Conservation (phyloP, 2,888 invertebrate genomes). For the Microdon myrmicae region DNA sequence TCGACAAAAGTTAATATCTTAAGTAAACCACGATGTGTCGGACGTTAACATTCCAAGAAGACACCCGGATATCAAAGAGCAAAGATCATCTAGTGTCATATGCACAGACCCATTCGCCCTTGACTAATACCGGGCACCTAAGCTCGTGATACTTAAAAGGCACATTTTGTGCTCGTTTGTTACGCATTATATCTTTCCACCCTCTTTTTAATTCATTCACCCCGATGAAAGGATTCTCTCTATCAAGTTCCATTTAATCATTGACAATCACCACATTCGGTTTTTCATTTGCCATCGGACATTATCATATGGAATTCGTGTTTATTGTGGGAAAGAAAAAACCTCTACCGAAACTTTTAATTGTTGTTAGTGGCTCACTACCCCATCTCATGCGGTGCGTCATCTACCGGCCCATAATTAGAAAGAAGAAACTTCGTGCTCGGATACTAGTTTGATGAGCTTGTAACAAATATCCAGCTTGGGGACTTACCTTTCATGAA, state of each 20-base stretch:
- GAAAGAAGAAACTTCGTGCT: constrained; percentile 24
- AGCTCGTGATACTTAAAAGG: constrained; percentile 3
- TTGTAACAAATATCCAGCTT: constrained; percentile 20
- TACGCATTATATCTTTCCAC: too few relatives aligned
- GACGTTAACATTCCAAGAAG: constrained; percentile 20
- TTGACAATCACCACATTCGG: constrained; percentile 11
- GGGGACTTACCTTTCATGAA: constrained; percentile 30
- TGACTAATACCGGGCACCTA: constrained; percentile 24
- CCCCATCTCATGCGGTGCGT: neutral
- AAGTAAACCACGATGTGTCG: constrained; percentile 25
- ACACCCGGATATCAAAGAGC: constrained; percentile 5
- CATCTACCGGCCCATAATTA: constrained; percentile 17
- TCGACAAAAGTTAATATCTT: constrained; percentile 14
- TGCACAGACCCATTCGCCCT: constrained; percentile 7
- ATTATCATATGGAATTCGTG: neutral
- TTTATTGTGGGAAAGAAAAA: neutral
- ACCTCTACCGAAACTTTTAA: constrained; percentile 6
- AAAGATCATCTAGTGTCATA: constrained; percentile 2
- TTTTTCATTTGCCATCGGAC: neutral
- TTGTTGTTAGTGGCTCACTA: constrained; percentile 3
- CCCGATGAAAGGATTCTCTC: neutral
- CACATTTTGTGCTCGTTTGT: neutral
- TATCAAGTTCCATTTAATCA: neutral
- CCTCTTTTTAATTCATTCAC: too few relatives aligned
- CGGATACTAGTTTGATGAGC: too few relatives aligned